Evolutionary conservation across 2,797 vertebrate genomes (phyloP), one percentile per base, ranked within the genome.

Genomic region (Acestrorhynchus altus): DNA sequence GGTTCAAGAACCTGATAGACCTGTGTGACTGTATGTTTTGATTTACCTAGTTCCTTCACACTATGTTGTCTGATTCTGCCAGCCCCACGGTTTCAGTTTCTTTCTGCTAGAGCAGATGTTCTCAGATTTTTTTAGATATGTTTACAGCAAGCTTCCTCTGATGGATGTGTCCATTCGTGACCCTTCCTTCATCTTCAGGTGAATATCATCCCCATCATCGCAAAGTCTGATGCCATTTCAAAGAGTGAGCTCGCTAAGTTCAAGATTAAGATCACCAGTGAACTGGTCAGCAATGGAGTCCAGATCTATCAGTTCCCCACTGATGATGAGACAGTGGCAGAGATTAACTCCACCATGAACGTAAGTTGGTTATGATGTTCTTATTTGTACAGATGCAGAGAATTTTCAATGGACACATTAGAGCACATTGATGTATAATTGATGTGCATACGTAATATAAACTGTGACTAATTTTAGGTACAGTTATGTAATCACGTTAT

Each of bases 321-420:
- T 0, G 98, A 99, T 0, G 97, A 99, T 0, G 98, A 99, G 79
- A 97, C 96, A 0, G 97, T 99, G 88, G 95, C 97, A 0, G 98
- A 99, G 90, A 98, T 99, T 91, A 99, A 99, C 57, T 98, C 96
- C 74, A 97, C 96, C n/a, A 99, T 99, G 98, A 99, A 99, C 0
- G 98, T 99, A 93, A 96, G 97, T 28, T 42, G 28, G 16, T 52
- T 12, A n/a, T 51, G 4, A 13, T 44, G n/a, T n/a, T n/a, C n/a
- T n/a, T n/a, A n/a, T n/a, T n/a, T n/a, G n/a, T 7, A n/a, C 18
- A n/a, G 6, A 52, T 52, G n/a, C n/a, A 52, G 20, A 54, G 10
- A 54, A 20, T 1, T 47, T 47, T 13, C 46, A 47, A 16, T 16
- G 5, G 46, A 47, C 5, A 16, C 46, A 46, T 54, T 24, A 24